Conservation (phyloP, 2,888 invertebrate species). For the Chrysolina oricalcia region DNA sequence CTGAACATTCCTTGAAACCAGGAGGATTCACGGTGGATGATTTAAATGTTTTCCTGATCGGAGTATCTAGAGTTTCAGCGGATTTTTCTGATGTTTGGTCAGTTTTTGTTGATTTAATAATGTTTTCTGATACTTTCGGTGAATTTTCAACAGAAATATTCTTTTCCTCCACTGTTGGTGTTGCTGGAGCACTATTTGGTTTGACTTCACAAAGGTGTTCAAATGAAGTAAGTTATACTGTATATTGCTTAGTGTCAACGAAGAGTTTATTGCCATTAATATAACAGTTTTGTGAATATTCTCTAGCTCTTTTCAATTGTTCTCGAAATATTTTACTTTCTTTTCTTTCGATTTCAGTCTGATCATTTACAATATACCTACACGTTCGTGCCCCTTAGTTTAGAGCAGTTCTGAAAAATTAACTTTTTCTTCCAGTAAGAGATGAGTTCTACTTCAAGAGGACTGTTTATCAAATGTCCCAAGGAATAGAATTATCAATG, state of each 20-base stretch:
- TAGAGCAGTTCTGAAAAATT: background rate
- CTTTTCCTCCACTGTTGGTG: no score
- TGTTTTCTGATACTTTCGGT: no score
- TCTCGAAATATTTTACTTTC: slow-evolving; percentile 1
- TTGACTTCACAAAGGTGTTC: background rate
- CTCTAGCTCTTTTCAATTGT: background rate
- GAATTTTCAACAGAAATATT: no score
- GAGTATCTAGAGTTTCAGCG: background rate
- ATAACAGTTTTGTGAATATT: background rate
- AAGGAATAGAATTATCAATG: slow-evolving; percentile 4
- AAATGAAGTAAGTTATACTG: background rate
- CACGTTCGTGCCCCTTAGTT: slow-evolving; percentile 7
- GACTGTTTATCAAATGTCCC: background rate
- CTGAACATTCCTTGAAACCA: no score
- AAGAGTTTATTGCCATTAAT: no score
- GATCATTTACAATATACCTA: background rate
- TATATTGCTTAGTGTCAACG: background rate
- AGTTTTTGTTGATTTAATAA: no score
- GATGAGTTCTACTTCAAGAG: slow-evolving; percentile 11
- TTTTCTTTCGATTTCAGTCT: slow-evolving; percentile 5
- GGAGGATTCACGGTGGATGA: background rate
- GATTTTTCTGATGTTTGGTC: no score
- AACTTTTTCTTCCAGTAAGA: background rate
- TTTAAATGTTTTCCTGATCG: background rate
- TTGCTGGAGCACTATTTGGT: slow-evolving; percentile 6